phyloP scores from a whole-genome alignment of 2,888 invertebrate species.

The Euphydryas editha region DNA sequence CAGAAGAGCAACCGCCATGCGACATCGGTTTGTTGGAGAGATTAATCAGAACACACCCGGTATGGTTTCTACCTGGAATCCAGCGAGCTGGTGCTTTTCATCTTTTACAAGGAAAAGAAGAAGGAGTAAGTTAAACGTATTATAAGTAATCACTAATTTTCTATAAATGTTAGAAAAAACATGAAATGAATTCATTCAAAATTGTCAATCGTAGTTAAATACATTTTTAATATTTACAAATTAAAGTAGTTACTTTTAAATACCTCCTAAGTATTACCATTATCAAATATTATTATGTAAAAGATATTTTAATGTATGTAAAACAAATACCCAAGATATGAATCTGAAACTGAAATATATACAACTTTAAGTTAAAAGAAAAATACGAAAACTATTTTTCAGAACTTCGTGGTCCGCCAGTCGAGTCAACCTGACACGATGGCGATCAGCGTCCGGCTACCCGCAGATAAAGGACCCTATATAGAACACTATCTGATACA shows the following conservation, averaged over 20 bases:
- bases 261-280: too few relatives aligned
- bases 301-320: not conserved
- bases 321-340: not conserved
- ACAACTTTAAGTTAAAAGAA: not conserved
- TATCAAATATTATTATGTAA: not conserved
- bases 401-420: constrained; percentile 97
- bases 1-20: constrained; percentile 89
- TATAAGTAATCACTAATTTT: not conserved
- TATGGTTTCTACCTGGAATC: constrained; percentile 97
- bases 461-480: constrained; percentile 93
- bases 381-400: constrained; percentile 52
- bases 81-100: constrained; percentile 97
- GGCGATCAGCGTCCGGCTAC: constrained; percentile 96
- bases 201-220: too few relatives aligned
- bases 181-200: too few relatives aligned
- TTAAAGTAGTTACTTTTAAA: too few relatives aligned
- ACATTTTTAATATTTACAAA: too few relatives aligned
- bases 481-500: constrained; percentile 98
- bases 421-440: constrained; percentile 97
- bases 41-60: constrained; percentile 94
- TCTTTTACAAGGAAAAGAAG: constrained; percentile 95
- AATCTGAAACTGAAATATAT: not conserved
- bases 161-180: not conserved
- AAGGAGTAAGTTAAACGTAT: constrained; percentile 87
- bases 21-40: constrained; percentile 94